Base-by-base conservation (phyloP, 2,888 invertebrate species). In the Gymnocheta viridis region DNA sequence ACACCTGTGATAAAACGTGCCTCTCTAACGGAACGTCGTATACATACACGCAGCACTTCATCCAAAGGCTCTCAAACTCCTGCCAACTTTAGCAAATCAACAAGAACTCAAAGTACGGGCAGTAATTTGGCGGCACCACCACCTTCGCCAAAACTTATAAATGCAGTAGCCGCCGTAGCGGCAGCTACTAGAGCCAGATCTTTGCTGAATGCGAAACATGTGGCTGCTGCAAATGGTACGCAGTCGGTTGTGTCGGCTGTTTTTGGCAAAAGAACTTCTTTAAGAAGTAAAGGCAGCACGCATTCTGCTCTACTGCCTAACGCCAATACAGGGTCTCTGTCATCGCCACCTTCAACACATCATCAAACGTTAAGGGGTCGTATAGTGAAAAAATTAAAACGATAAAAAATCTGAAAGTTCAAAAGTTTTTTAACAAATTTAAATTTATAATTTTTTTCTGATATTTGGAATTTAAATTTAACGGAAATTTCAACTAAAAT, bases 91-190 rank as follows among this genome's bases (percentile, higher is more conserved):
- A 88, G 89, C 74, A 89, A 90, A 29, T 76, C 89, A 0, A 88
- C 88, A 2, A 86, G 90, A 4, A 85, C 87, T 62, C 89, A 90
- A 62, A 86, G 89, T 49, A 85, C 88, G 54, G 86, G 86, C 44
- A 86, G 86, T 24, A 86, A 86, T 38, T 88, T 89, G 32, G 86
- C 89, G 4, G 89, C 56, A 80, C 89, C 27, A 86, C 89, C 90
- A n/a, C 89, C 90, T 0, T 88, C 90, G n/a, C 89, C 91, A 19
- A 91, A 90, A 67, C 87, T 89, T 27, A 85, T 90, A 0, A 89
- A 88, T 69, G 82, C 86, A 0, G 87, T 81, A 0, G 87, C 88
- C n/a, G 89, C 89, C 17, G 88, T 89, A 12, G 69, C 88, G 3
- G 83, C 83, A 4, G 85, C 87, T 81, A 82, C 88, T 82, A 74